These are phyloP conservation scores for Pachyuromys duprasi DNA, from an alignment of 2,797 vertebrate species.

Conservation along the genomic window DNA sequence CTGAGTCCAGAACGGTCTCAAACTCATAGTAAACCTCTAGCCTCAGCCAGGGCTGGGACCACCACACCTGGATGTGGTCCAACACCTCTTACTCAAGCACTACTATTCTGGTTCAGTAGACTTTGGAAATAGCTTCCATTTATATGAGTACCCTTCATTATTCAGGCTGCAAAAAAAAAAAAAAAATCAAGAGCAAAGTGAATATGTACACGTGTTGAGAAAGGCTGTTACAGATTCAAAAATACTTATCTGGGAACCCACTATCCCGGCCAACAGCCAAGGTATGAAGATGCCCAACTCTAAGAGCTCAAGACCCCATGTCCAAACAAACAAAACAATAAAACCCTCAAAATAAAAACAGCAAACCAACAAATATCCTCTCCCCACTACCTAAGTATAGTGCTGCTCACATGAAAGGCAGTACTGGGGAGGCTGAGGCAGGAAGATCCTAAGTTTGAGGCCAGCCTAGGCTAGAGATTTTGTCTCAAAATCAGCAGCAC, in stretches of 20 bases:
- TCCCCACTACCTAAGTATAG: not conserved
- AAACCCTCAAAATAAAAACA: not conserved
- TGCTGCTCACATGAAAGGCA: not conserved
- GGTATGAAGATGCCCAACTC: not conserved
- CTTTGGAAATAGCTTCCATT: slow-evolving; percentile 18
- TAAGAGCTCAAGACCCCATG: not conserved
- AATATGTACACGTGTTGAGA: too few species aligned
- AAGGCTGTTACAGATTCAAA: not conserved
- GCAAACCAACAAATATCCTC: not conserved
- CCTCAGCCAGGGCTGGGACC: too few species aligned
- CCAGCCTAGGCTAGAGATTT: not conserved
- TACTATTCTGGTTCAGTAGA: not conserved
- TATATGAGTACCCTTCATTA: not conserved
- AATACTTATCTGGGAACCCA: not conserved
- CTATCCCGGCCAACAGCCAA: not conserved
- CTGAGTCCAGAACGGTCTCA: not conserved
- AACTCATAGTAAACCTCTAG: not conserved
- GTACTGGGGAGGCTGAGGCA: too few species aligned
- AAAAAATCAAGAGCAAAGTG: not conserved
- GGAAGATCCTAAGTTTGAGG: not conserved
- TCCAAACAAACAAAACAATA: not conserved
- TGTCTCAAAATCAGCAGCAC: not conserved
- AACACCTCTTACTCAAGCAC: not conserved
- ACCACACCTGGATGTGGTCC: not conserved
- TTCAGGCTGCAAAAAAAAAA: not conserved